Percentiles rank a stretch among this genome's conserved stretches.
Evolutionary conservation across 2,113 vertebrate species (phyloP).

Genomic region (Gobio gobio): DNA sequence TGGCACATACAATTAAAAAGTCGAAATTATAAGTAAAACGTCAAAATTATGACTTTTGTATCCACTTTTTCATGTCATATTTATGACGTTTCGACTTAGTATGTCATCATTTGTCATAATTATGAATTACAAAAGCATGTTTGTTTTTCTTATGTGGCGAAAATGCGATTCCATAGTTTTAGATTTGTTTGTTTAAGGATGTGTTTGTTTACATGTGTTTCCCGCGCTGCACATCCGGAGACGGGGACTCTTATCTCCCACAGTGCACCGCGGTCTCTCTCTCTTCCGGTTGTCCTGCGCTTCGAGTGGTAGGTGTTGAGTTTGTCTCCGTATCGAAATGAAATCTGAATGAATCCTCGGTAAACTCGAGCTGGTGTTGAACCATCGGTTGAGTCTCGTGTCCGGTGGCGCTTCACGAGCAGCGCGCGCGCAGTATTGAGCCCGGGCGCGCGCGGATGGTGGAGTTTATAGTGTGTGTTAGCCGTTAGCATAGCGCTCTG

Average conservation of each 20-base stretch:
- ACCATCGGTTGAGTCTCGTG: accelerated
- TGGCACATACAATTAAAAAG: no score
- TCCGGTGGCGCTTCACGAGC: no score
- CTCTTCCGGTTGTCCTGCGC: slow-evolving; percentile 76
- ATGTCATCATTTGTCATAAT: no score
- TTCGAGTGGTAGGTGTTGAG: slow-evolving; percentile 73
- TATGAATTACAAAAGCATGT: no score
- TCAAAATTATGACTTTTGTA: no score
- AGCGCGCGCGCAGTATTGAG: neutral
- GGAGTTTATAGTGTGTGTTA: no score
- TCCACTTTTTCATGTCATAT: no score
- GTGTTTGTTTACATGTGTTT: neutral
- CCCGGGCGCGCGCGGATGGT: neutral
- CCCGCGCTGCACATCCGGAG: neutral
- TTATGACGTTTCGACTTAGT: no score
- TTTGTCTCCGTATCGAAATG: neutral
- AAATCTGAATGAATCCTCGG: slow-evolving; percentile 70
- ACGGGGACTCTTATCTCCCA: slow-evolving; percentile 45
- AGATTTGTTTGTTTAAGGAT: no score
- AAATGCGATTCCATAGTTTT: neutral
- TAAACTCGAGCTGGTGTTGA: neutral
- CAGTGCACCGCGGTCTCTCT: slow-evolving; percentile 6
- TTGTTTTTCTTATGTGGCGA: no score
- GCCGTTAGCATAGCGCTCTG: no score
- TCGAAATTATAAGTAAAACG: no score